A percentile compares a stretch with the other conserved stretches of the same genome.
These are phyloP conservation scores for Sebastes cheni DNA, from an alignment of 2,797 vertebrate species.

Conservation along the genomic window DNA sequence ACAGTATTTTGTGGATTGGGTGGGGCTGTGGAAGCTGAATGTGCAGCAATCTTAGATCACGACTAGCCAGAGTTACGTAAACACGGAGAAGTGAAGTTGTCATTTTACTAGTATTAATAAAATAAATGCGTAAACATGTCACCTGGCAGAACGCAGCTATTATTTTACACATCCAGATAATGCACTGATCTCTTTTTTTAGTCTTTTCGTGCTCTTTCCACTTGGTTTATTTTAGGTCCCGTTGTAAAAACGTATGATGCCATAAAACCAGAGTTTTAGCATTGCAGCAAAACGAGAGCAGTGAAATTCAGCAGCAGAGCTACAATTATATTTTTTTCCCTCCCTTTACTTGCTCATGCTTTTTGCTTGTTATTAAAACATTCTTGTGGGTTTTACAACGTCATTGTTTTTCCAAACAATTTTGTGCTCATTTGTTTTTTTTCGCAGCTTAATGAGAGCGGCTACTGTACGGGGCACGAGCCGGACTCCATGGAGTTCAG, in stretches of 20 bases:
- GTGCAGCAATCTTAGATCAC: neutral
- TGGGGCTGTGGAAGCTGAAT: neutral
- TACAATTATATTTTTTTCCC: conserved; percentile 41
- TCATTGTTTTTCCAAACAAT: conserved; percentile 39
- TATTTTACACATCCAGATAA: conserved; percentile 25
- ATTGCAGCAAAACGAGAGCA: conserved; percentile 38
- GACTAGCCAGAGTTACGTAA: neutral
- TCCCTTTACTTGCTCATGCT: conserved; percentile 30
- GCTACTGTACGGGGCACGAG: conserved; percentile 98
- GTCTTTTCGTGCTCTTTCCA: conserved; percentile 19
- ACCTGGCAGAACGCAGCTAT: conserved; percentile 71
- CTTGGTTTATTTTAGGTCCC: conserved; percentile 51
- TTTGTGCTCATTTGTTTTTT: conserved; percentile 23
- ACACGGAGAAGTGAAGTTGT: neutral
- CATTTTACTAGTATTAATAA: neutral
- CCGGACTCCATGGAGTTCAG: conserved; percentile 99
- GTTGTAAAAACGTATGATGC: conserved; percentile 50
- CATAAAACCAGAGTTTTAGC: conserved; percentile 55
- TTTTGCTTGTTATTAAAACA: conserved; percentile 64
- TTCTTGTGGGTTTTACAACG: conserved; percentile 57
- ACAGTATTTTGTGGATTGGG: neutral
- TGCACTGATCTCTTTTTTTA: conserved; percentile 1
- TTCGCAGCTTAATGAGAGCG: conserved; percentile 92
- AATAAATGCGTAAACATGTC: conserved; percentile 29
- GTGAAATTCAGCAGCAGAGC: conserved; percentile 40